phyloP scores from a whole-genome alignment of 2,888 invertebrate genomes.

The Blera fallax region DNA sequence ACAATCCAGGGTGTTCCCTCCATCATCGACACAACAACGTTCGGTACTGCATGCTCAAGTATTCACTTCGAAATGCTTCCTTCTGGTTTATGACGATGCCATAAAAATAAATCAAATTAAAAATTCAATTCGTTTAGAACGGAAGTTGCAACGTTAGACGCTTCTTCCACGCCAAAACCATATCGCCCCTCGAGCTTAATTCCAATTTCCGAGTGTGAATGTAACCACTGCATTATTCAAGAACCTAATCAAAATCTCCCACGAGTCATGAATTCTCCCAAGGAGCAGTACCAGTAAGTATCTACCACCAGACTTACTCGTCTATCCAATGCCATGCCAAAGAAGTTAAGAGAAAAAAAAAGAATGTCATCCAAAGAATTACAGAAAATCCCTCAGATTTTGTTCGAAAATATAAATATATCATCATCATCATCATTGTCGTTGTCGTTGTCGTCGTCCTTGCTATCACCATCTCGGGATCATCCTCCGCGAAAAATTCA shows the following conservation, averaged over 20 bases:
- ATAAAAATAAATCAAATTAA: conserved; percentile 72
- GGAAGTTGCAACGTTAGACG: background rate
- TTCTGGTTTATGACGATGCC: conserved; percentile 46
- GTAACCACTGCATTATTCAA: conserved; percentile 70
- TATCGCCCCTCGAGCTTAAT: conserved; percentile 60
- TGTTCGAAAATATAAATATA: conserved; percentile 62
- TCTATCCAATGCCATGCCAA: background rate
- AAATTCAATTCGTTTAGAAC: conserved; percentile 66
- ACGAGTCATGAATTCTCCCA: conserved; percentile 63
- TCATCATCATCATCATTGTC: conserved; percentile 44
- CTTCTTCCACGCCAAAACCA: background rate
- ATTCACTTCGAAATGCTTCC: conserved; percentile 37
- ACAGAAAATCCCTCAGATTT: conserved; percentile 69
- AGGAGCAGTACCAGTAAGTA: background rate
- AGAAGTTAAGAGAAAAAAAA: conserved; percentile 5
- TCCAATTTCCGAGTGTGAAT: conserved; percentile 71
- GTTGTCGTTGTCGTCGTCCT: conserved; percentile 22
- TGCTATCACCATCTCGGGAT: conserved; percentile 48
- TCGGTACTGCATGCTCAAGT: conserved; percentile 30
- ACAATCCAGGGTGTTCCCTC: too few relatives aligned
- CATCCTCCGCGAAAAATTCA: conserved; percentile 69
- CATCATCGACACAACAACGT: too few relatives aligned
- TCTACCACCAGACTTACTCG: background rate
- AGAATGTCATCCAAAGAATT: conserved; percentile 59
- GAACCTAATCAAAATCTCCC: conserved; percentile 72